Base-by-base conservation (phyloP, 2,888 invertebrate species). In the Drosophila diplacantha region DNA sequence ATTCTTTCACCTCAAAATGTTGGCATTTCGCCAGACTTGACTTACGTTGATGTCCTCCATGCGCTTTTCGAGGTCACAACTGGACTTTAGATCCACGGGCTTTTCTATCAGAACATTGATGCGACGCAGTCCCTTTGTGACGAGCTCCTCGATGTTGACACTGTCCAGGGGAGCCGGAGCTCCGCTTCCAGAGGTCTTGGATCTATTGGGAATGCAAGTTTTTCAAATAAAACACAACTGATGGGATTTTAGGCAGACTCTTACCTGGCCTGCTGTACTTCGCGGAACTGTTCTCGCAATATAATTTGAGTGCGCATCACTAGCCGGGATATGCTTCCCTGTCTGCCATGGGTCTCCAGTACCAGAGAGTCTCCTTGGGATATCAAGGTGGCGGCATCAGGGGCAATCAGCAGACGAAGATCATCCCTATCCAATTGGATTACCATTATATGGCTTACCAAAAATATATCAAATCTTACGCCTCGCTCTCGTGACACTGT, bases 341-440 rank as follows among this genome's bases (percentile, higher is more conserved):
- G 85, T 62, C 85, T 88, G 34, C 88, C 88, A 86, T 94, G 93
- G n/a, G 91, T 91, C 38, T 90, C 91, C 86, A 93, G 91, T 26
- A 94, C 93, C 41, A 95, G 89, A 59, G 93, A 92, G 87, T 95
- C 94, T 0, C 95, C 94, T 83, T 92, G 92, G 18, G 94, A 94
- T 71, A 95, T 94, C 32, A 94, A 89, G 59, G 92, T 91, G 7
- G 94, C 94, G 62, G 94, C 94, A 85, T 93, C 94, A 3, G 93
- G 93, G 12, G 94, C 94, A 69, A 94, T 88, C 2, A 85, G 63
- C 61, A 89, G 75, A 49, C 87, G 85, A 11, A 89, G 72, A 65
- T 88, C 87, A 66, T 89, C 88, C 49, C 88, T 88, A 12, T 18
- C 9, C 2, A 8, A 22, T 39, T 8, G 1, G 4, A 7, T 22